phyloP scores from a whole-genome alignment of 2,797 vertebrate species.

The Echiichthys vipera region DNA sequence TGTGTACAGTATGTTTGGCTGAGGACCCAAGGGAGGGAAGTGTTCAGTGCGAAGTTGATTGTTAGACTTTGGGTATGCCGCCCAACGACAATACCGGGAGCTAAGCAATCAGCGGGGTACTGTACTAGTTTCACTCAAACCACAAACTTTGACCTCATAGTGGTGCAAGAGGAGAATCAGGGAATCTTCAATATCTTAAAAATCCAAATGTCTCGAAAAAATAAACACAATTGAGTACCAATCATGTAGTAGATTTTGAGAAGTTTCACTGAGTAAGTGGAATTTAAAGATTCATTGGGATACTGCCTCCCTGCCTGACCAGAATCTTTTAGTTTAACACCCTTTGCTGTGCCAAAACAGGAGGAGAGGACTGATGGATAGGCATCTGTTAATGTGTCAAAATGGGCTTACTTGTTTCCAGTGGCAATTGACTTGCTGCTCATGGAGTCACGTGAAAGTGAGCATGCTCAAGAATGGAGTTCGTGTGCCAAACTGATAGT shows the following conservation, averaged over 20 bases:
- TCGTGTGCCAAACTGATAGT: constrained; percentile 51
- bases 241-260: too few relatives aligned
- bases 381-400: constrained; percentile 34
- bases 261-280: neutral
- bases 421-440: constrained; percentile 24
- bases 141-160: neutral
- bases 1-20: too few relatives aligned
- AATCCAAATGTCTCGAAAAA: neutral
- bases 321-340: neutral
- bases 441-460: constrained; percentile 20
- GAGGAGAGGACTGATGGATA: neutral
- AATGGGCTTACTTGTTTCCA: constrained; percentile 30
- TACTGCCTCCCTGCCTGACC: constrained; percentile 2
- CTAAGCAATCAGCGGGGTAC: too few relatives aligned
- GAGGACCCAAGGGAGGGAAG: too few relatives aligned
- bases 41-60: too few relatives aligned
- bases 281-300: constrained; percentile 2
- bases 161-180: neutral
- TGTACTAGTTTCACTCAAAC: neutral
- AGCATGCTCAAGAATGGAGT: constrained; percentile 16
- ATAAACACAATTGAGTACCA: neutral
- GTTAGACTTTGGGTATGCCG: too few relatives aligned
- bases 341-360: neutral
- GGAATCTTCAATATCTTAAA: neutral
- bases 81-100: too few relatives aligned